Percentiles rank a stretch among this genome's conserved stretches.
Evolutionary conservation across 2,888 invertebrate genomes (phyloP).

Genomic region (Rotaria magnacalcarata): DNA sequence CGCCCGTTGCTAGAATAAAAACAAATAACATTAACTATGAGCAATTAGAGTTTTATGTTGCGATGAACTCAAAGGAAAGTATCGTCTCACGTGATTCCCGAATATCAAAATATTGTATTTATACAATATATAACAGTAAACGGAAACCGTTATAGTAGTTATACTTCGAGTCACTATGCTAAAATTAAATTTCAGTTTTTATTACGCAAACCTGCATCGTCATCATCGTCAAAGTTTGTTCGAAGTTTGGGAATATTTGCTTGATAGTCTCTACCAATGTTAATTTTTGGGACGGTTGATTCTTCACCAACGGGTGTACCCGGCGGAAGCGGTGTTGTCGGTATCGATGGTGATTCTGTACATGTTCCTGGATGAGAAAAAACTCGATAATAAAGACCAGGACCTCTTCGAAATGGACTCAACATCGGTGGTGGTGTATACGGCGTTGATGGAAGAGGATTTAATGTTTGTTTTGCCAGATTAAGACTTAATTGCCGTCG

Average conservation of each 20-base stretch:
- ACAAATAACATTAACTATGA: too few species aligned
- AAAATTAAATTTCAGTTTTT: too few species aligned
- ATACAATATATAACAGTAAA: too few species aligned
- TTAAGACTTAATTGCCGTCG: slow-evolving; percentile 10
- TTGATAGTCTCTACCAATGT: slow-evolving; percentile 42
- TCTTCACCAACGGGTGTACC: neutral
- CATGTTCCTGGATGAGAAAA: neutral
- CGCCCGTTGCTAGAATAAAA: neutral
- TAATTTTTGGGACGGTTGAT: slow-evolving; percentile 33
- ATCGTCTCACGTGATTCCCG: too few species aligned
- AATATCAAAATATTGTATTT: too few species aligned
- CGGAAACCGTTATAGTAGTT: too few species aligned
- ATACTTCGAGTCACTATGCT: too few species aligned
- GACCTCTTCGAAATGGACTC: slow-evolving; percentile 81
- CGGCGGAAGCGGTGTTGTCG: neutral
- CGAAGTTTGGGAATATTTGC: slow-evolving; percentile 37
- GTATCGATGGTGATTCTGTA: neutral
- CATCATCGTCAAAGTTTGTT: neutral
- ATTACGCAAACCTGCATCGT: neutral
- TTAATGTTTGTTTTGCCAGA: neutral
- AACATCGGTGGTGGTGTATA: slow-evolving; percentile 91
- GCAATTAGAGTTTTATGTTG: too few species aligned
- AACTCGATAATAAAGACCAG: slow-evolving; percentile 12
- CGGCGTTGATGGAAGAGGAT: neutral
- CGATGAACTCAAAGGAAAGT: too few species aligned